Percentiles rank a stretch among this genome's conserved stretches.
Conservation (phyloP, 2,113 vertebrate genomes). For the Fulica atra region DNA sequence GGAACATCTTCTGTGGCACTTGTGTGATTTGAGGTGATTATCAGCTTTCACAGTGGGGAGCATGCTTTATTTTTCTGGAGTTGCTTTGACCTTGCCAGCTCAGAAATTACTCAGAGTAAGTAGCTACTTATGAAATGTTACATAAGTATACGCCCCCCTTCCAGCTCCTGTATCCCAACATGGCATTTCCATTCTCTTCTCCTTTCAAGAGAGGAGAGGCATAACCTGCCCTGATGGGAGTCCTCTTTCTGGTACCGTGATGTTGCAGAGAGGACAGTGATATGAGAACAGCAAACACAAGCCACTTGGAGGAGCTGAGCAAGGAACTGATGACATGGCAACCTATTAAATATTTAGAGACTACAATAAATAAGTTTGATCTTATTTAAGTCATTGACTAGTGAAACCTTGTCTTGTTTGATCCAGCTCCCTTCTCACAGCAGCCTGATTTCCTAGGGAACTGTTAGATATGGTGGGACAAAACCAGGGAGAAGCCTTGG, state of each 20-base stretch:
- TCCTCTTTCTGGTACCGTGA: not conserved
- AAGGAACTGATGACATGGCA: not conserved
- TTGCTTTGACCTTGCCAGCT: constrained; percentile 6
- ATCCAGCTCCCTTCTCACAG: not conserved
- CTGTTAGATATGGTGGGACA: not conserved
- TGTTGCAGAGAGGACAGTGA: not conserved
- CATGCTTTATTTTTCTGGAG: constrained; percentile 26
- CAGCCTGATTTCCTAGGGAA: not conserved
- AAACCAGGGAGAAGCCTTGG: not conserved
- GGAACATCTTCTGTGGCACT: not conserved
- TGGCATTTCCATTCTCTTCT: not conserved
- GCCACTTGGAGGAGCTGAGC: not conserved
- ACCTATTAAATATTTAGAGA: not conserved
- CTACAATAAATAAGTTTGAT: not conserved
- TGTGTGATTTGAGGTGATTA: not conserved
- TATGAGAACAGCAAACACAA: not conserved
- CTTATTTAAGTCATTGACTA: not conserved
- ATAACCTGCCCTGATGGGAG: not conserved
- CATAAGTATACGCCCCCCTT: not conserved
- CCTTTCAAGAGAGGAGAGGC: not conserved
- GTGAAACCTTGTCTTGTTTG: not conserved
- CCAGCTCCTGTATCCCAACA: not conserved
- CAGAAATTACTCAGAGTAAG: not conserved
- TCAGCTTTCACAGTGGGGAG: not conserved
- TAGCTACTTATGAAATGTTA: not conserved